These are phyloP conservation scores for Saccostrea cuccullata DNA, from an alignment of 1,140 invertebrate species.

Conservation along the genomic window DNA sequence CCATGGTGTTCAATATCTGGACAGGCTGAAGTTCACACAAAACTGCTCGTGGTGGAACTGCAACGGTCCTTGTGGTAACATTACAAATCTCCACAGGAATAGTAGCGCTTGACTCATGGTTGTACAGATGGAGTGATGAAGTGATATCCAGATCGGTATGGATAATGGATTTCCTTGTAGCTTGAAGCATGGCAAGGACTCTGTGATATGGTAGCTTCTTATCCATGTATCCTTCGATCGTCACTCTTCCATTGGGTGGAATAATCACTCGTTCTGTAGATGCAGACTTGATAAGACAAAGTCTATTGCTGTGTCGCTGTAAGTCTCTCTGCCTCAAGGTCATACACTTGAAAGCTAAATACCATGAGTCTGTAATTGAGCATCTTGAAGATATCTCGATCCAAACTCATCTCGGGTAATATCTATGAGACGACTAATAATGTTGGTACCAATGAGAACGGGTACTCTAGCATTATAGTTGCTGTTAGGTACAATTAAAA, in stretches of 20 bases:
- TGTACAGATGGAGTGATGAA: not conserved
- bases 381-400: constrained; percentile 15
- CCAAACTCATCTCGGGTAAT: no score
- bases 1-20: no score
- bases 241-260: not conserved
- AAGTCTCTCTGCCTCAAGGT: not conserved
- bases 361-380: not conserved
- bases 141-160: not conserved
- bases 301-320: not conserved
- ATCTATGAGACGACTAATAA: no score
- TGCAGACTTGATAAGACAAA: not conserved
- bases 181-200: not conserved
- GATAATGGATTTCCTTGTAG: not conserved
- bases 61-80: no score
- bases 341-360: not conserved
- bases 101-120: no score
- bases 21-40: no score
- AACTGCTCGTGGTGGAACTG: no score
- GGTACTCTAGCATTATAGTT: not conserved
- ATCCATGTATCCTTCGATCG: not conserved
- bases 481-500: constrained; percentile 4
- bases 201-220: constrained; percentile 5
- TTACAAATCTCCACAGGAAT: no score
- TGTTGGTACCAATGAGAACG: no score
- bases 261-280: not conserved